Evolutionary conservation across 1,140 invertebrate genomes (phyloP).

Genomic region (Drosophila subpulchrella): DNA sequence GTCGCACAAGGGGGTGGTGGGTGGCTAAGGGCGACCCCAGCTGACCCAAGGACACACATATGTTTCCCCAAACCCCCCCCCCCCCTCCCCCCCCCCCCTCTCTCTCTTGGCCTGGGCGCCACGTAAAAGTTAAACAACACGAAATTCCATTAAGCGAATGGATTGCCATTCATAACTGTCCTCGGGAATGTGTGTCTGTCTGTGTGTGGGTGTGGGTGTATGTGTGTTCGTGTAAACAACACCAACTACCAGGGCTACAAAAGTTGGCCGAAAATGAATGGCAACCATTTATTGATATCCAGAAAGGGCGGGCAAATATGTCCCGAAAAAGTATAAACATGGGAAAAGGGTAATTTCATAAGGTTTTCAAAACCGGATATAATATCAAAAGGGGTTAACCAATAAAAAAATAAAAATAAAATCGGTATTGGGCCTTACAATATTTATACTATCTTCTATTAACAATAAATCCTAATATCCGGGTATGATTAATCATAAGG

Average conservation of each 20-base stretch:
- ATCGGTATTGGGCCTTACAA: too few relatives aligned
- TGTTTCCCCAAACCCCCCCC: not conserved
- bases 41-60: slow-evolving; percentile 37
- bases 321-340: not conserved
- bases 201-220: slow-evolving; percentile 2
- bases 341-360: not conserved
- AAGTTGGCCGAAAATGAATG: slow-evolving; percentile 37
- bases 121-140: slow-evolving; percentile 76
- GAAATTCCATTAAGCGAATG: slow-evolving; percentile 82
- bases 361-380: not conserved
- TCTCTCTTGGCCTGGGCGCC: slow-evolving; percentile 10
- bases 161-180: slow-evolving; percentile 82
- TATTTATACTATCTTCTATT: too few relatives aligned
- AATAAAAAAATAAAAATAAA: too few relatives aligned
- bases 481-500: too few relatives aligned
- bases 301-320: not conserved
- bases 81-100: not conserved
- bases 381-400: too few relatives aligned
- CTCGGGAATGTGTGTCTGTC: slow-evolving; percentile 32
- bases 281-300: slow-evolving; percentile 45
- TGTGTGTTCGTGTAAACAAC: slow-evolving; percentile 15
- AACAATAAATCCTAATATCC: too few relatives aligned
- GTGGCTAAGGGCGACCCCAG: not conserved
- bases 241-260: slow-evolving; percentile 33
- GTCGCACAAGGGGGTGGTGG: slow-evolving; percentile 1